Conservation (phyloP, 1,140 invertebrate species). For the Calephelis virginiensis region DNA sequence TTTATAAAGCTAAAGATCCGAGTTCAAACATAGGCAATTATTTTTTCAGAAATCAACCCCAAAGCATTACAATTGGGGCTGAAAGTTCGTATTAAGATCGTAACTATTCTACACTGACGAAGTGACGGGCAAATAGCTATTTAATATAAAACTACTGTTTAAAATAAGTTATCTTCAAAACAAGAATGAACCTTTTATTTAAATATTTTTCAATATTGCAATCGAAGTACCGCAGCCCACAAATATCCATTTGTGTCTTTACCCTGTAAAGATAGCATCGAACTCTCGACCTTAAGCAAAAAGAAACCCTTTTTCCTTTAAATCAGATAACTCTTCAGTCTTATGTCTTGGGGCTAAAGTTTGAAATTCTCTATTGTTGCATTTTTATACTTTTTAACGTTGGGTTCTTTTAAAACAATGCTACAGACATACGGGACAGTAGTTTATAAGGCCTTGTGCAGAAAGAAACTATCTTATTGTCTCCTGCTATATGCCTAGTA, state of each 20-base stretch:
- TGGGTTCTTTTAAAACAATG: background rate
- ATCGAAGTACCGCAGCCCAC: slow-evolving; percentile 34
- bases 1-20: too few relatives aligned
- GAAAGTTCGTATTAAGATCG: too few relatives aligned
- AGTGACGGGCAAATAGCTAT: too few relatives aligned
- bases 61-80: too few relatives aligned
- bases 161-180: too few relatives aligned
- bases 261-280: slow-evolving; percentile 30
- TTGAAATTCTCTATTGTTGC: background rate
- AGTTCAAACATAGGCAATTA: too few relatives aligned
- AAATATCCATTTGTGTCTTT: slow-evolving; percentile 47
- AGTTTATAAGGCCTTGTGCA: background rate
- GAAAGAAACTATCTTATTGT: background rate
- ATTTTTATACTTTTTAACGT: background rate
- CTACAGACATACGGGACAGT: slow-evolving; percentile 3
- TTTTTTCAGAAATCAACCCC: too few relatives aligned
- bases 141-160: too few relatives aligned
- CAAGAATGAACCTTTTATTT: too few relatives aligned
- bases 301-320: slow-evolving; percentile 27
- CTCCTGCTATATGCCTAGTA: too few relatives aligned
- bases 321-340: background rate
- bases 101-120: too few relatives aligned
- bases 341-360: background rate
- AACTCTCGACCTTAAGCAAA: slow-evolving; percentile 30
- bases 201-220: slow-evolving; percentile 17